Evolutionary conservation across 2,797 vertebrate genomes (phyloP).

Genomic region (Tragelaphus eurycerus): DNA sequence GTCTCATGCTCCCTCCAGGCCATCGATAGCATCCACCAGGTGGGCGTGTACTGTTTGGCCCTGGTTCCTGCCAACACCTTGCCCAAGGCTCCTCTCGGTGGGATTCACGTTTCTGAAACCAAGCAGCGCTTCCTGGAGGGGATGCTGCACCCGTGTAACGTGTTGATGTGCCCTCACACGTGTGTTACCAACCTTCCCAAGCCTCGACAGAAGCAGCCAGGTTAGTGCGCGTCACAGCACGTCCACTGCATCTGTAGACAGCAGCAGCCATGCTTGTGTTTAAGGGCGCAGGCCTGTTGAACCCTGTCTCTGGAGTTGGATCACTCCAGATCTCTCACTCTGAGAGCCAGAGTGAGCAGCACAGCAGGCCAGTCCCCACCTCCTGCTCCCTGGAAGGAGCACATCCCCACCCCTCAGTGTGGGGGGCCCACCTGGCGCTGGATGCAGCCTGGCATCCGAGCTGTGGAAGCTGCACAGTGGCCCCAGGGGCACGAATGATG

Average conservation of each 20-base stretch:
- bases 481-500: neutral
- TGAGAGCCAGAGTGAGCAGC: neutral
- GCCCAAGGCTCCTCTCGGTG: constrained; percentile 95
- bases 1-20: constrained; percentile 83
- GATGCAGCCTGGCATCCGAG: neutral
- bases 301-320: neutral
- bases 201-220: constrained; percentile 96
- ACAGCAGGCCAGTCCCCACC: neutral
- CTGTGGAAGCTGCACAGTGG: no score
- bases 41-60: constrained; percentile 95
- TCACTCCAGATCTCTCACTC: no score
- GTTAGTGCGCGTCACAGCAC: constrained; percentile 72
- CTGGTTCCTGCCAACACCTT: constrained; percentile 97
- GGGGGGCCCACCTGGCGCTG: neutral
- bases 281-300: fast-evolving
- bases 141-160: constrained; percentile 94
- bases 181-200: constrained; percentile 97
- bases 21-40: constrained; percentile 98
- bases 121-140: constrained; percentile 97
- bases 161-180: constrained; percentile 97
- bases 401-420: neutral
- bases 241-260: neutral
- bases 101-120: constrained; percentile 96
- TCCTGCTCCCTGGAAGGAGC: neutral
- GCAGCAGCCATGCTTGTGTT: fast-evolving